A percentile compares a stretch with the other conserved stretches of the same genome.
phyloP scores from a whole-genome alignment of 37 sponge, comb jelly and placozoan genomes.

The Tethya wilhelma region DNA sequence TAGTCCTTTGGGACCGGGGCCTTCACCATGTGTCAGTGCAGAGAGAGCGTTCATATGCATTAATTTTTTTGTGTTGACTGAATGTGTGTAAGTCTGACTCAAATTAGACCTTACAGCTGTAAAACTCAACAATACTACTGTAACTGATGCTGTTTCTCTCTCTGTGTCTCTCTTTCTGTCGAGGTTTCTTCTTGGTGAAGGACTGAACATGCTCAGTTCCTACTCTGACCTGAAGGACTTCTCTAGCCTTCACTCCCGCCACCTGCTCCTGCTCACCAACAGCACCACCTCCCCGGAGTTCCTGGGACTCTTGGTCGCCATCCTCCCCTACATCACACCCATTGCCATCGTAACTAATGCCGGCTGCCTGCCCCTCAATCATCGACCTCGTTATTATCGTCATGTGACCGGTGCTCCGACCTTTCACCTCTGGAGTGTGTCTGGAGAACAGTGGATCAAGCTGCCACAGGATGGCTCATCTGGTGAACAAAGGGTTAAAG shows the following conservation, averaged over 20 bases:
- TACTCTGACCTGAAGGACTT: constrained; percentile 13
- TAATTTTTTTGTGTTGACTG: no score
- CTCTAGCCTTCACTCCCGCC: neutral
- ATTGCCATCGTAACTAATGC: neutral
- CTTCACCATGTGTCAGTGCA: no score
- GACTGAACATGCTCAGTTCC: neutral
- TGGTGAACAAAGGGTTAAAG: neutral
- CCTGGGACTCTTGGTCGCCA: constrained; percentile 10
- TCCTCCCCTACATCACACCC: neutral
- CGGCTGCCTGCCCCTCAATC: constrained; percentile 24
- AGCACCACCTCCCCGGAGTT: constrained; percentile 27
- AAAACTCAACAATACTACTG: neutral
- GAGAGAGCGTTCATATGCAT: no score
- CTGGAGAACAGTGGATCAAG: constrained; percentile 7
- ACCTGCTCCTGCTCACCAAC: neutral
- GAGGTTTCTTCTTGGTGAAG: constrained; percentile 14
- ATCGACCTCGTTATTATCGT: constrained; percentile 13
- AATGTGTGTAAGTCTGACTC: no score
- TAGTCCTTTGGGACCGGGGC: no score
- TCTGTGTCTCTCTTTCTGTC: neutral
- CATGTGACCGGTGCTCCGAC: neutral
- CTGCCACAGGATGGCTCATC: neutral
- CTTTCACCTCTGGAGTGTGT: constrained; percentile 23
- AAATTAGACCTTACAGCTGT: no score
- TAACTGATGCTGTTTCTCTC: neutral